These are phyloP conservation scores for Parnassius mnemosyne DNA, from an alignment of 2,888 invertebrate species.

Conservation along the genomic window DNA sequence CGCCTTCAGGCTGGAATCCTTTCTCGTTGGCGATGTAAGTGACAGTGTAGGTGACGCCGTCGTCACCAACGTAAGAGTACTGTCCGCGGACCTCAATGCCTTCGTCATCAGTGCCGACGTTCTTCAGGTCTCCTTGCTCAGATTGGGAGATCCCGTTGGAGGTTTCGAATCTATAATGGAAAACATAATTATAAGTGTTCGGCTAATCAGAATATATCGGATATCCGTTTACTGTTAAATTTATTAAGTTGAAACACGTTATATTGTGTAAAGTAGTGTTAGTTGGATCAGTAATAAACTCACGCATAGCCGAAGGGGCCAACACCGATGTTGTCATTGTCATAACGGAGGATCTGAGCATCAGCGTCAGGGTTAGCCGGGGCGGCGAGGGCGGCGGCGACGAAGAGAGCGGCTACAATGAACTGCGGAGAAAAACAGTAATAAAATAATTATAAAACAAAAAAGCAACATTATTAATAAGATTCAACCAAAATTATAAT, in stretches of 20 bases:
- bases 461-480: not conserved
- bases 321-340: slow-evolving; percentile 57
- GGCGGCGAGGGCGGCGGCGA: slow-evolving; percentile 52
- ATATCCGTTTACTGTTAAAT: too few species aligned
- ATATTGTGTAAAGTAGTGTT: too few species aligned
- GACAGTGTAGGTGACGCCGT: slow-evolving; percentile 69
- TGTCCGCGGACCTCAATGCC: slow-evolving; percentile 50
- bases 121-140: slow-evolving; percentile 44
- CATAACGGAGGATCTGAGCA: slow-evolving; percentile 38
- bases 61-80: slow-evolving; percentile 62
- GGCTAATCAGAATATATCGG: too few species aligned
- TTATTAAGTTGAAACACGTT: too few species aligned
- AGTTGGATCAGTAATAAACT: slow-evolving; percentile 31
- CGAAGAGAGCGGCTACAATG: slow-evolving; percentile 61
- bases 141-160: slow-evolving; percentile 46
- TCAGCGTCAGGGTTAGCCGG: slow-evolving; percentile 44
- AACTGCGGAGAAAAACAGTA: slow-evolving; percentile 45
- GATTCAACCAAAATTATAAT: not conserved
- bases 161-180: slow-evolving; percentile 44
- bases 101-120: slow-evolving; percentile 55
- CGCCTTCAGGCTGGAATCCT: slow-evolving; percentile 76
- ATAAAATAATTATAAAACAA: not conserved
- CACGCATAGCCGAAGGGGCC: slow-evolving; percentile 54
- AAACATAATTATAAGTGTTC: not conserved
- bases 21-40: slow-evolving; percentile 74